Percentiles rank a stretch among this genome's conserved stretches.
These are phyloP conservation scores for Chalcosyrphus nemorum DNA, from an alignment of 2,888 invertebrate genomes.

Conservation along the genomic window DNA sequence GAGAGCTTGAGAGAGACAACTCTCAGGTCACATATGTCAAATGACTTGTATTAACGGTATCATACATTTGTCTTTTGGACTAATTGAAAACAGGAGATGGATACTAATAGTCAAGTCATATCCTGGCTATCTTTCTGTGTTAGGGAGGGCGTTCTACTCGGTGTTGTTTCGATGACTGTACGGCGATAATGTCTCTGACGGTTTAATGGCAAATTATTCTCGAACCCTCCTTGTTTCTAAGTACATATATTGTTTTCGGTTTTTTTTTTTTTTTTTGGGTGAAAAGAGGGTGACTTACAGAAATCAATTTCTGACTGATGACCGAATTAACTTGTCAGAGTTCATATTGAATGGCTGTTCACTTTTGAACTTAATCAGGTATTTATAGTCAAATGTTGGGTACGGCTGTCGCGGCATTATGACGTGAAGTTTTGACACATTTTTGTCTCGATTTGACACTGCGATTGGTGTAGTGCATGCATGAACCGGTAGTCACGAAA, in stretches of 20 bases:
- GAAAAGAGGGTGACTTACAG: slow-evolving; percentile 8
- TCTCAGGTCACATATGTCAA: slow-evolving; percentile 70
- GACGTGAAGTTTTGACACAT: slow-evolving; percentile 46
- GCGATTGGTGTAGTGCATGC: slow-evolving; percentile 34
- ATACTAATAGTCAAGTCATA: slow-evolving; percentile 61
- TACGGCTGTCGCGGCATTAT: slow-evolving; percentile 1
- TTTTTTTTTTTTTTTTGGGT: neutral
- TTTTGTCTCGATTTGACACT: slow-evolving; percentile 31
- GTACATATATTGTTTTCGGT: neutral
- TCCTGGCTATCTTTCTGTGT: slow-evolving; percentile 1
- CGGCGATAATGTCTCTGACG: slow-evolving; percentile 69
- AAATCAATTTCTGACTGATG: slow-evolving; percentile 68
- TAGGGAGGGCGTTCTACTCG: slow-evolving; percentile 1
- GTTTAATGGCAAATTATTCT: slow-evolving; percentile 69
- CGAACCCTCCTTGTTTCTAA: neutral
- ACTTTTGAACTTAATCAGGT: slow-evolving; percentile 11
- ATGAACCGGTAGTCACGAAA: slow-evolving; percentile 39
- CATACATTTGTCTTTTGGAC: slow-evolving; percentile 70
- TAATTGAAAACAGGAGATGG: slow-evolving; percentile 72
- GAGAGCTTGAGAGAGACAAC: neutral
- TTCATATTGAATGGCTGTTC: slow-evolving; percentile 29
- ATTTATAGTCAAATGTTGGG: neutral
- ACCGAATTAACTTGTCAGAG: slow-evolving; percentile 68
- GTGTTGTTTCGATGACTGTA: slow-evolving; percentile 35
- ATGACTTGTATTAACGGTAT: slow-evolving; percentile 70